phyloP scores from a whole-genome alignment of 2,888 invertebrate genomes.

The Calameuta pallipes region DNA sequence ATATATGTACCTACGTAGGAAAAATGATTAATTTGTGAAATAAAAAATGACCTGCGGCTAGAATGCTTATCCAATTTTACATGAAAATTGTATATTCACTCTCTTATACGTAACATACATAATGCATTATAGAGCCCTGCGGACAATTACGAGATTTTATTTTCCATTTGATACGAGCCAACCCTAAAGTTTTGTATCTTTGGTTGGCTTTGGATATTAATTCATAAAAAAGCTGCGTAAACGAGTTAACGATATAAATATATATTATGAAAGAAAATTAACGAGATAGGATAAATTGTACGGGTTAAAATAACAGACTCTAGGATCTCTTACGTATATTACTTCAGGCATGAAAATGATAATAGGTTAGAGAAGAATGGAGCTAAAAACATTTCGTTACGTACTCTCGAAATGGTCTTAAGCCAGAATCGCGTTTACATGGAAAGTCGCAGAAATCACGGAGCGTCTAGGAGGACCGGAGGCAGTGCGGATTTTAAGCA shows the following conservation, averaged over 20 bases:
- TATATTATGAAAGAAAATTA: not conserved
- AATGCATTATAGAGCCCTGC: not conserved
- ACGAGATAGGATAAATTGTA: not conserved
- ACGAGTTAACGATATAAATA: not conserved
- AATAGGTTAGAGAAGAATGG: not conserved
- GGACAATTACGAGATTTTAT: not conserved
- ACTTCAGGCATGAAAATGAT: not conserved
- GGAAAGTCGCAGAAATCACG: not conserved
- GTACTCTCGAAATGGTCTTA: not conserved
- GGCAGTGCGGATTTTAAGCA: constrained; percentile 7
- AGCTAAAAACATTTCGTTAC: not conserved
- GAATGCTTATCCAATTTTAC: not conserved
- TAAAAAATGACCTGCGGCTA: not conserved
- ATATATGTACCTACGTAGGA: not conserved
- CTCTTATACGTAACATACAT: not conserved
- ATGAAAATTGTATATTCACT: not conserved
- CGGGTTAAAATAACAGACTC: not conserved
- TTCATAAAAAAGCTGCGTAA: not conserved
- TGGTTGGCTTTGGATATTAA: not conserved
- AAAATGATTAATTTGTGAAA: not conserved
- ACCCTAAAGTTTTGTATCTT: not conserved
- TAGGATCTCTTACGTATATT: not conserved
- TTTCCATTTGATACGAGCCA: not conserved
- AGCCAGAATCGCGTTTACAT: not conserved
- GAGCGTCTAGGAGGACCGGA: not conserved